Base-by-base conservation (phyloP, 2,113 vertebrate species). In the Chaetorhynchus papuensis region DNA sequence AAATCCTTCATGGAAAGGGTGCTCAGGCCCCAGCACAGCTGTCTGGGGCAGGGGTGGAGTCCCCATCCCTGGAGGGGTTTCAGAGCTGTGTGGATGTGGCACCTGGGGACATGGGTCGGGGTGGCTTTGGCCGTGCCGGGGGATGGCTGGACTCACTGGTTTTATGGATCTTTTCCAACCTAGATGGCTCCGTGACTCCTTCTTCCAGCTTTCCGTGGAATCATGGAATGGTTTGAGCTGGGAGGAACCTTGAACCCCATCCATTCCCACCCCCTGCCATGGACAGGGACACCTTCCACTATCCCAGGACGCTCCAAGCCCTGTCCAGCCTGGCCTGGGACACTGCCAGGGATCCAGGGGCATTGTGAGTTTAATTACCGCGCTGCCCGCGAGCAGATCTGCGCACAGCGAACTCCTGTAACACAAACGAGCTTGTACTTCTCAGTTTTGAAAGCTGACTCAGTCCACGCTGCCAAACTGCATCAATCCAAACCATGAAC, bases 51-150 rank as follows among this genome's bases (percentile, higher is more conserved):
- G 35, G 11, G 7, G 7, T 14, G 11, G 54, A 4, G 16, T 53
- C 6, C 33, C 33, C 28, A 11, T 31, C 16, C 56, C 22, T 8
- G 39, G 39, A 3, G 3, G 56, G 44, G 17, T 13, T 37, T 54
- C 13, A 7, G 11, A 44, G 8, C 39, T 0, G 0, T 35, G 21
- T 1, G 47, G 26, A 30, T 37, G n/a, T 52, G 47, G 68, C 35
- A 52, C 47, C 1, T 45, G 47, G 39, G 57, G 8, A 53, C 7
- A 3, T 4, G 47, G 16, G 4, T 24, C 3, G 0, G 13, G 33
- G 11, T 52, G 45, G 21, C 16, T 26, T 20, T 35, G 56, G 26
- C 66, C 0, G 0, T 35, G 33, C 26, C 17, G 47, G 47, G 9
- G 52, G 11, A 17, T 54, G 22, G 22, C 18, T 18, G 41, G 28